Evolutionary conservation across 2,888 invertebrate species (phyloP), one percentile per base, ranked within the genome.

Genomic region (Chirona hameri): DNA sequence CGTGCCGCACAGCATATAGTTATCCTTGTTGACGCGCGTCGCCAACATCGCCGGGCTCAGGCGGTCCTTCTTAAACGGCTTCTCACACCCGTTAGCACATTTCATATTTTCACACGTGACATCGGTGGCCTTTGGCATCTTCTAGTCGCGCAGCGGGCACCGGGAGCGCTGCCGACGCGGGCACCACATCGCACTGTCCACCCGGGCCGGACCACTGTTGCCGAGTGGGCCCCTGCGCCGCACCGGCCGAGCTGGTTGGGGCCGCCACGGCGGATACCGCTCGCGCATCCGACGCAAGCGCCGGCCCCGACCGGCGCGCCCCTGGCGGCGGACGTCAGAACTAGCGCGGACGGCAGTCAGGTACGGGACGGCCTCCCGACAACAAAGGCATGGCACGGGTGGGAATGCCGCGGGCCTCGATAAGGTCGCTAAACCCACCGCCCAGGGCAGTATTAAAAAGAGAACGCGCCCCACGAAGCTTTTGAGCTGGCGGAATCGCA

Each of bases 1-100:
- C 31, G 29, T 76, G 76, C 76, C 76, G 76, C 76, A 76, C 76
- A 76, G 76, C 76, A 76, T 76, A 39, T 76, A 76, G 76, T 76
- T 76, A 39, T 76, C 76, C 29, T 76, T 76, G 39, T 39, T 76
- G 21, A 76, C 76, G 39, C 76, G 76, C 76, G 76, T 24, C 9
- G 76, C 76, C 76, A 76, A 39, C 76, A 76, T 76, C 76, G 31
- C 76, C 39, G 76, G 39, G 39, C 76, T 21, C 2, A 21, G 39
- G 39, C 76, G 39, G 12, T 76, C 76, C 39, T 76, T 76, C 76
- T 76, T 76, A 31, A 39, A 15, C 39, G 31, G 76, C 76, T 76
- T 76, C 18, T 76, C 76, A 4, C 24, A 14, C 29, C 10, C 76
- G 29, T 39, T 76, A 76, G 39, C 21, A 39, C 76, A 76, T 76